Evolutionary conservation across 2,797 vertebrate genomes (phyloP).

Genomic region (Balearica regulorum): DNA sequence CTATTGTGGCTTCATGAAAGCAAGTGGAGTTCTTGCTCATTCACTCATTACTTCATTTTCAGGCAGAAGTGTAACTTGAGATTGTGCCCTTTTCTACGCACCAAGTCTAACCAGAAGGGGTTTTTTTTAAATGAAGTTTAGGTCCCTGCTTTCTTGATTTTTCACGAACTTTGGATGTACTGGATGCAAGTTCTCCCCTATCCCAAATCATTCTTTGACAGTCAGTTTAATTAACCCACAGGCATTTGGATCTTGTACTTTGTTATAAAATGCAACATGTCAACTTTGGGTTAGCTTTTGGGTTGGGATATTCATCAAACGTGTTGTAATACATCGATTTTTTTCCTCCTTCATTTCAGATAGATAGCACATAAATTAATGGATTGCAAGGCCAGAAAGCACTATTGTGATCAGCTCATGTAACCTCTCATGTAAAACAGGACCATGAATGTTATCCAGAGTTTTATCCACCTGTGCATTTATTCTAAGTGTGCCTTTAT

Average conservation of each 20-base stretch:
- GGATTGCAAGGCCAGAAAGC: neutral
- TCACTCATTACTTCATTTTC: neutral
- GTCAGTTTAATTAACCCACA: conserved; percentile 31
- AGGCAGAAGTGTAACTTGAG: neutral
- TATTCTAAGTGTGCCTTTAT: neutral
- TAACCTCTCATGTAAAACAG: neutral
- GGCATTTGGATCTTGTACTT: neutral
- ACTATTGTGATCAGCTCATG: neutral
- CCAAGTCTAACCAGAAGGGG: neutral
- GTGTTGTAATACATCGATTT: neutral
- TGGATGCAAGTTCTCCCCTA: neutral
- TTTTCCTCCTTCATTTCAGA: neutral
- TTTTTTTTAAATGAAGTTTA: neutral
- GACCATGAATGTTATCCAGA: neutral
- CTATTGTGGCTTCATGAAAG: neutral
- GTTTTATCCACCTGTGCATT: neutral
- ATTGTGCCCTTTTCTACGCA: neutral
- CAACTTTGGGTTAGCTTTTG: neutral
- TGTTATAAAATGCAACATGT: neutral
- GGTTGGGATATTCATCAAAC: neutral
- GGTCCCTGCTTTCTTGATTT: neutral
- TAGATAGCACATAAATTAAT: conserved; percentile 13
- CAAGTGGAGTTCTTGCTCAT: neutral
- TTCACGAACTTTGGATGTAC: neutral
- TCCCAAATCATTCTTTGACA: conserved; percentile 5